A percentile compares a stretch with the other conserved stretches of the same genome.
Evolutionary conservation across 2,888 invertebrate species (phyloP).

Genomic region (Tetropium fuscum): DNA sequence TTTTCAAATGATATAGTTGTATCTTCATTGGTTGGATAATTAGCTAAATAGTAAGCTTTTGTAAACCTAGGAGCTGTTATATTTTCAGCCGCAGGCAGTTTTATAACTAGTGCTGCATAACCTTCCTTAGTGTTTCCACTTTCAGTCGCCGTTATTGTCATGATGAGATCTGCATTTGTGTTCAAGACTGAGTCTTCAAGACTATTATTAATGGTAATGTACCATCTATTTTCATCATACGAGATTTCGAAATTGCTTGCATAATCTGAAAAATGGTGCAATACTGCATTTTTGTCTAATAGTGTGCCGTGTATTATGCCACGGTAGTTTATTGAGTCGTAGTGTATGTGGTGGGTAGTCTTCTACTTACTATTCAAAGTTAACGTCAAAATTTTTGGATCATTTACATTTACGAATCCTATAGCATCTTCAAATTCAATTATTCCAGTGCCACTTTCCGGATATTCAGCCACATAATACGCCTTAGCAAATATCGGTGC

Average conservation of each 20-base stretch:
- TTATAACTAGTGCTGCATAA: slow-evolving; percentile 9
- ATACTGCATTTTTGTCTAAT: too few relatives aligned
- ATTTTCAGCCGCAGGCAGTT: slow-evolving; percentile 3
- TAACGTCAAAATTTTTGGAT: neutral
- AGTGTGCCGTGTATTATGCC: too few relatives aligned
- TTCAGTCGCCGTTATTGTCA: slow-evolving; percentile 19
- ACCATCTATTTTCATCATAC: slow-evolving; percentile 20
- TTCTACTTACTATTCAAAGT: slow-evolving; percentile 5
- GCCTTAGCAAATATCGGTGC: neutral
- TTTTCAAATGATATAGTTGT: slow-evolving; percentile 17
- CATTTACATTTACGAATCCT: neutral
- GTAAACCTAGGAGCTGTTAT: slow-evolving; percentile 17
- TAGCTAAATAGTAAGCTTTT: slow-evolving; percentile 19
- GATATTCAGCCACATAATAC: slow-evolving; percentile 1
- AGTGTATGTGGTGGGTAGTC: too few relatives aligned
- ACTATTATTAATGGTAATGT: slow-evolving; percentile 18
- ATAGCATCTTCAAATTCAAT: slow-evolving; percentile 1
- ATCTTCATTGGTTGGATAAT: slow-evolving; percentile 13
- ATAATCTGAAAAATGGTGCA: slow-evolving; percentile 30
- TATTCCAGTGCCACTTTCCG: neutral
- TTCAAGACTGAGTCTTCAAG: slow-evolving; percentile 17
- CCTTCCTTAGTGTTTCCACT: neutral
- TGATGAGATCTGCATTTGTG: slow-evolving; percentile 1
- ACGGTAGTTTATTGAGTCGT: too few relatives aligned
- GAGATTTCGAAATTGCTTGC: slow-evolving; percentile 24